phyloP scores from a whole-genome alignment of 2,113 vertebrate species.

The Bubo scandiacus region DNA sequence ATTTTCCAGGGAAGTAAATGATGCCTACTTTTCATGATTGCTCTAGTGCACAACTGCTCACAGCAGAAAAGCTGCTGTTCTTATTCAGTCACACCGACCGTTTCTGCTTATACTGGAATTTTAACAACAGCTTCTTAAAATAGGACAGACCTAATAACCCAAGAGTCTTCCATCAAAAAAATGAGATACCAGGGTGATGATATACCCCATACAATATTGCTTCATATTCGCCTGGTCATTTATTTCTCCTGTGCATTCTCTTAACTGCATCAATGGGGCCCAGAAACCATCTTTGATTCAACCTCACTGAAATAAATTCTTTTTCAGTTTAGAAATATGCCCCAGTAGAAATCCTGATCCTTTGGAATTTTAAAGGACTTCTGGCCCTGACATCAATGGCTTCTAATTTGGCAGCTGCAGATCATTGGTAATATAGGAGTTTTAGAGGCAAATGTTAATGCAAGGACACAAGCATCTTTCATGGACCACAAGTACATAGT shows the following conservation, averaged over 20 bases:
- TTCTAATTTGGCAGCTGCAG: not conserved
- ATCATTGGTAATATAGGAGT: not conserved
- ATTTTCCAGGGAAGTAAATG: not conserved
- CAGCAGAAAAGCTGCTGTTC: not conserved
- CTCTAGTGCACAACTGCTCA: not conserved
- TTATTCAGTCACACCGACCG: not conserved
- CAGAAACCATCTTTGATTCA: not conserved
- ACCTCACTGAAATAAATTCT: not conserved
- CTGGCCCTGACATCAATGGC: not conserved
- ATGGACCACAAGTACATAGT: not conserved
- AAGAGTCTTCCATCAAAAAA: not conserved
- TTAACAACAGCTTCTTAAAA: not conserved
- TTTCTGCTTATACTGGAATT: not conserved
- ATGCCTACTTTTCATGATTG: not conserved
- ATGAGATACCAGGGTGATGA: not conserved
- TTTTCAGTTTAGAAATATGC: not conserved
- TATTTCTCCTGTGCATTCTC: not conserved
- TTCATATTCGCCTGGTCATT: not conserved
- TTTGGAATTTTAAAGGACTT: not conserved
- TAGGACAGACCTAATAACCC: not conserved
- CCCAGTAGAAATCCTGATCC: not conserved
- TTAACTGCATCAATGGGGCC: not conserved
- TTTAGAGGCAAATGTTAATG: not conserved
- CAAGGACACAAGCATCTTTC: not conserved
- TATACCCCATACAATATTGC: not conserved